Percentiles rank a stretch among this genome's conserved stretches.
Conservation (phyloP, 2,888 invertebrate species). For the Atethmia centrago region DNA sequence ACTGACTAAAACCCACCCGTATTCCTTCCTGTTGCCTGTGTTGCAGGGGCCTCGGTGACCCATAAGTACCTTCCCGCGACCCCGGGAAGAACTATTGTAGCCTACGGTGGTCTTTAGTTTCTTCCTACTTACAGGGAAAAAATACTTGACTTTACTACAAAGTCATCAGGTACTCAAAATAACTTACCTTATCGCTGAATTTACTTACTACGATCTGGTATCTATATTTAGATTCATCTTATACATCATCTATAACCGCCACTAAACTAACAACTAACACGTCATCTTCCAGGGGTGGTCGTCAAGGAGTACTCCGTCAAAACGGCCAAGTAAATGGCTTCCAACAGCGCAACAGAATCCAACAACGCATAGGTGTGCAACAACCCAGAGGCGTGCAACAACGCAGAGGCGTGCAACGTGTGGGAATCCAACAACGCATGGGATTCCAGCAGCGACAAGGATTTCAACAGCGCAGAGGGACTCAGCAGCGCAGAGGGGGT, state of each 20-base stretch:
- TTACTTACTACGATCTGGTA: no score
- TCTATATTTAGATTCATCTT: neutral
- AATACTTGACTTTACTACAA: neutral
- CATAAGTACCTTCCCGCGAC: no score
- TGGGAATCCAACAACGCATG: slow-evolving; percentile 1
- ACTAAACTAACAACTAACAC: no score
- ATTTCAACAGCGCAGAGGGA: slow-evolving; percentile 12
- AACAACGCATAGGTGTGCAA: slow-evolving; percentile 24
- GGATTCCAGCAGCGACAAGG: slow-evolving; percentile 9
- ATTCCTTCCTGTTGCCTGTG: no score
- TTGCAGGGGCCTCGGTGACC: no score
- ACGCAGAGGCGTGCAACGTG: slow-evolving; percentile 1
- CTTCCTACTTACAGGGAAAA: neutral
- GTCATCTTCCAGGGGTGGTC: slow-evolving; percentile 4
- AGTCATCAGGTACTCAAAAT: neutral
- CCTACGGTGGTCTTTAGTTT: neutral
- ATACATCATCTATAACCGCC: neutral
- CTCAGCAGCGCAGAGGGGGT: slow-evolving; percentile 12
- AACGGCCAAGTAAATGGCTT: slow-evolving; percentile 21
- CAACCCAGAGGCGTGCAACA: slow-evolving; percentile 14
- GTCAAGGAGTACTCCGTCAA: slow-evolving; percentile 21
- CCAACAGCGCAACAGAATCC: slow-evolving; percentile 16
- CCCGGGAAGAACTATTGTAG: no score
- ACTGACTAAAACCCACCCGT: no score
- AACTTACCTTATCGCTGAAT: no score